phyloP scores from a whole-genome alignment of 2,888 invertebrate species.

The Toxonevra muliebris region DNA sequence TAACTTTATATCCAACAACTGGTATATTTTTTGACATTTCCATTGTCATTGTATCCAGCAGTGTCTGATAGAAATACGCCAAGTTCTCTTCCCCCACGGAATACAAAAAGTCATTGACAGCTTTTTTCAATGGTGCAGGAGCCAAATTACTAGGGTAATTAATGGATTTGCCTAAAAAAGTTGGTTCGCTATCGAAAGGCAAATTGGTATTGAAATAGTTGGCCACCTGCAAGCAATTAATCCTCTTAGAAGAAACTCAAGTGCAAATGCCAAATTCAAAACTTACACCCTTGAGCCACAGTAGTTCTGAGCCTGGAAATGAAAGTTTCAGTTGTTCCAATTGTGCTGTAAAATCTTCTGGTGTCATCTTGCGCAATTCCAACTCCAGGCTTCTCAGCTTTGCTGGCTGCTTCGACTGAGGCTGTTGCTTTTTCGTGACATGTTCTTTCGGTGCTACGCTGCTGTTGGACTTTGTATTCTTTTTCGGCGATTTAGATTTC shows the following conservation, averaged over 20 bases:
- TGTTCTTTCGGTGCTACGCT: constrained; percentile 27
- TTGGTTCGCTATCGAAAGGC: constrained; percentile 56
- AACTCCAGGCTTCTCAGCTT: constrained; percentile 58
- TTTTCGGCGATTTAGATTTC: constrained; percentile 40
- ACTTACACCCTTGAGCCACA: constrained; percentile 77
- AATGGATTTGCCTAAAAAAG: constrained; percentile 55
- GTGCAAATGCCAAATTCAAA: neutral
- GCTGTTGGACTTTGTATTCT: constrained; percentile 13
- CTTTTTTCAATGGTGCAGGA: constrained; percentile 47
- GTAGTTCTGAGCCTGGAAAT: constrained; percentile 76
- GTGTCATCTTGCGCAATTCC: constrained; percentile 66
- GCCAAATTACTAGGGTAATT: constrained; percentile 58
- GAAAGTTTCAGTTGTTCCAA: constrained; percentile 70
- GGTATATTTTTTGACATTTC: constrained; percentile 75
- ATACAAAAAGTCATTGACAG: constrained; percentile 62
- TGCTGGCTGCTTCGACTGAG: constrained; percentile 33
- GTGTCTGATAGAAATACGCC: constrained; percentile 76
- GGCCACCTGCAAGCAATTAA: constrained; percentile 46
- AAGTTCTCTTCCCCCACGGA: constrained; percentile 72
- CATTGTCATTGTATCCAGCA: constrained; percentile 75
- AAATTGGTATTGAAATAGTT: constrained; percentile 55
- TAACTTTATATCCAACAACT: constrained; percentile 70
- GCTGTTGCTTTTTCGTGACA: constrained; percentile 29
- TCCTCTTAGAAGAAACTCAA: neutral
- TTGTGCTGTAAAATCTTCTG: constrained; percentile 68